phyloP scores from a whole-genome alignment of 2,113 vertebrate species.

The Sciurus niger region DNA sequence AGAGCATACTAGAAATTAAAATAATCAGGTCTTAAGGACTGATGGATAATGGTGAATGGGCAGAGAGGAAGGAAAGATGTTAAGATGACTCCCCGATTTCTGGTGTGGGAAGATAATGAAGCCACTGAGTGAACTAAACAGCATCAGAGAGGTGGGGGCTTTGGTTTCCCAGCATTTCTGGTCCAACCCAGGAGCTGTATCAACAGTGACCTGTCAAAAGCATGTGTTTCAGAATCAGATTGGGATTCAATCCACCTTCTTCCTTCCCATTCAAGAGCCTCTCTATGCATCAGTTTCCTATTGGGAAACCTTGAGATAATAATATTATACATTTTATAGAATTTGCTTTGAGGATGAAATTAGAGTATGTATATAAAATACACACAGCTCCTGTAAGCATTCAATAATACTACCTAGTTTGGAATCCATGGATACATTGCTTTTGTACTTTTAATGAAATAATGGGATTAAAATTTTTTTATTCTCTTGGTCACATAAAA shows the following conservation, averaged over 20 bases:
- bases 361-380: background rate
- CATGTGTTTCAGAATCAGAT: background rate
- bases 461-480: background rate
- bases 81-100: background rate
- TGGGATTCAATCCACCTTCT: background rate
- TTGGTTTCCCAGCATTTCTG: background rate
- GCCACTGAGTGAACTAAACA: background rate
- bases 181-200: background rate
- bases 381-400: background rate
- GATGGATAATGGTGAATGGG: background rate
- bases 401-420: background rate
- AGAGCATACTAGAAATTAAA: conserved; percentile 33
- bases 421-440: background rate
- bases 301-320: background rate
- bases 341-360: background rate
- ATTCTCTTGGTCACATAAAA: background rate
- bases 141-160: background rate
- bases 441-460: conserved; percentile 33
- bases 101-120: background rate
- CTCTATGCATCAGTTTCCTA: background rate
- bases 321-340: background rate
- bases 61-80: background rate
- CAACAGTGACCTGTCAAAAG: background rate
- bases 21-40: background rate
- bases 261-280: background rate